Conservation (phyloP, 1,140 invertebrate genomes). For the Maniola jurtina region DNA sequence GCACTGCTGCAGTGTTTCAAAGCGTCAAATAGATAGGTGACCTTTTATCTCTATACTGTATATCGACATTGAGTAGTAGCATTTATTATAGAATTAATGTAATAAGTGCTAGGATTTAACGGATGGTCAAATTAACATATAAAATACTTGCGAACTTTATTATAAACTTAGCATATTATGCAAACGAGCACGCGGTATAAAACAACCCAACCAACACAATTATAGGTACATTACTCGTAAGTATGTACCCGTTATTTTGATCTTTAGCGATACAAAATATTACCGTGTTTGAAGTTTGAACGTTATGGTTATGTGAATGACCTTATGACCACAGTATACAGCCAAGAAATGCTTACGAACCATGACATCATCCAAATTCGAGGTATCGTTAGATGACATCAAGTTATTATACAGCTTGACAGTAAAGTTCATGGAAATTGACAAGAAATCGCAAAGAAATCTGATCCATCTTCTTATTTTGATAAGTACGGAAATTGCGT, state of each 20-base stretch:
- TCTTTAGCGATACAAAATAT: slow-evolving; percentile 7
- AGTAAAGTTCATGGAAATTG: not conserved
- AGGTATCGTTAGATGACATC: slow-evolving; percentile 9
- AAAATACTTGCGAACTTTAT: slow-evolving; percentile 1
- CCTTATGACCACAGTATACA: slow-evolving; percentile 9
- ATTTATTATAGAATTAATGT: no score
- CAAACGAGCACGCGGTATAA: not conserved
- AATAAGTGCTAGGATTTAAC: not conserved
- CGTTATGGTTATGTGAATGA: slow-evolving; percentile 12
- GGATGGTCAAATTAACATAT: not conserved
- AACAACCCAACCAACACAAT: slow-evolving; percentile 4
- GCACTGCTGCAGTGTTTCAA: no score
- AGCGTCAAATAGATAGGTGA: no score
- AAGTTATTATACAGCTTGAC: not conserved
- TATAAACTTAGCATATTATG: not conserved
- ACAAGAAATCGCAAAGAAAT: not conserved
- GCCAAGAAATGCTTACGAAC: slow-evolving; percentile 1
- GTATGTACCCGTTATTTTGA: not conserved
- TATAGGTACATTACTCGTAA: not conserved
- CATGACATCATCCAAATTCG: slow-evolving; percentile 16
- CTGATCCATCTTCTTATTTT: not conserved
- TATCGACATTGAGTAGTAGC: not conserved
- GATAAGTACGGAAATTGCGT: not conserved
- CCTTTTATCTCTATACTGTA: not conserved
- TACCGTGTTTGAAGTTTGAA: not conserved